Evolutionary conservation across 2,888 invertebrate species (phyloP).

Genomic region (Spisula subtruncata): DNA sequence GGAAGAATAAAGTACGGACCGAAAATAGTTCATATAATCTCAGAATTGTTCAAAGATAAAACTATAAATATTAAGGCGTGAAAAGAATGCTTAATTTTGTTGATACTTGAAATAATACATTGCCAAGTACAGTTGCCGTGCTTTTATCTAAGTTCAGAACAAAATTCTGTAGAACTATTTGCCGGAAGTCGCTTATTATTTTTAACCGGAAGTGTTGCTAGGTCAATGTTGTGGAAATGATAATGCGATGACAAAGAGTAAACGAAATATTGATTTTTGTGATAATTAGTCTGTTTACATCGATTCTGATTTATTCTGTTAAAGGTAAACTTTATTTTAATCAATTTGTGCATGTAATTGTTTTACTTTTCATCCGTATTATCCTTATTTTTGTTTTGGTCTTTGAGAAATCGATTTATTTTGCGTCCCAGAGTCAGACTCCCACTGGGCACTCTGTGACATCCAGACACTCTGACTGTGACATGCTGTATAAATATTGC

Average conservation of each 20-base stretch:
- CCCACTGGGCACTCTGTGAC: not conserved
- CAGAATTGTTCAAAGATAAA: not conserved
- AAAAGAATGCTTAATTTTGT: not conserved
- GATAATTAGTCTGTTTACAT: not conserved
- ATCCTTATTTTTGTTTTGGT: not conserved
- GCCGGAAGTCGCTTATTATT: constrained; percentile 49
- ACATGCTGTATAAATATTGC: too few relatives aligned
- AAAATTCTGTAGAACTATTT: constrained; percentile 42
- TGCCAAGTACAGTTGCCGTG: not conserved
- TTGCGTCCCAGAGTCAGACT: not conserved
- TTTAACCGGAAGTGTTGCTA: constrained; percentile 68
- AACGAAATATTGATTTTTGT: constrained; percentile 60
- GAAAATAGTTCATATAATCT: constrained; percentile 18
- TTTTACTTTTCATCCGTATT: not conserved
- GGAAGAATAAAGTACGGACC: constrained; percentile 50
- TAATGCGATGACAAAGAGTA: constrained; percentile 69
- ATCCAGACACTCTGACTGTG: not conserved
- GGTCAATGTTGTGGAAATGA: constrained; percentile 70
- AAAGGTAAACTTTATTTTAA: not conserved
- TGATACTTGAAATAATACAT: not conserved
- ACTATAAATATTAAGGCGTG: not conserved
- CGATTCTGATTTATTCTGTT: not conserved
- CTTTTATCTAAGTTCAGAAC: not conserved
- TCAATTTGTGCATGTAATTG: not conserved
- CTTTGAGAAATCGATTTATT: constrained; percentile 11